Percentiles rank a stretch among this genome's conserved stretches.
phyloP scores from a whole-genome alignment of 1,140 invertebrate genomes.

The Pseudachorutes palmiensis region DNA sequence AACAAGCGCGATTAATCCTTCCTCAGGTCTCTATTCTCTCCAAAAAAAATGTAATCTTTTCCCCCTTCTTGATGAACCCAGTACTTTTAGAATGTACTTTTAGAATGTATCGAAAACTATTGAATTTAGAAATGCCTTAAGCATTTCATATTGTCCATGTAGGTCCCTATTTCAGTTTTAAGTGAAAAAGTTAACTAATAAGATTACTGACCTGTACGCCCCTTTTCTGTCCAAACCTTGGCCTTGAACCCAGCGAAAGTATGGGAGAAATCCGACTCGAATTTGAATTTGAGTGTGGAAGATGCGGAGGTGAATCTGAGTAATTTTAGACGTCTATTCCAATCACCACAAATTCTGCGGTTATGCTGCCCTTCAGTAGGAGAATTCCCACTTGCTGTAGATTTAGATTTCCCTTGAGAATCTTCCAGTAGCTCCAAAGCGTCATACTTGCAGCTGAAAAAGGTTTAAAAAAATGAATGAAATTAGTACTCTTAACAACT shows the following conservation, averaged over 20 bases:
- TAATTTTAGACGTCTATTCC: slow-evolving; percentile 61
- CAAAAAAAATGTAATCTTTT: too few relatives aligned
- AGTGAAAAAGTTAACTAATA: too few relatives aligned
- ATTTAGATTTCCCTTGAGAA: background rate
- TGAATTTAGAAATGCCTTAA: too few relatives aligned
- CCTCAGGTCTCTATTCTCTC: too few relatives aligned
- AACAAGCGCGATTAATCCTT: too few relatives aligned
- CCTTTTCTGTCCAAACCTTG: slow-evolving; percentile 56
- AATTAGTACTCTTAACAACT: background rate
- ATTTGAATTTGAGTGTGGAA: slow-evolving; percentile 52
- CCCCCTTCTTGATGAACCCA: too few relatives aligned
- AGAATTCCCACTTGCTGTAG: slow-evolving; percentile 28
- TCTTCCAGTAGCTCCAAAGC: slow-evolving; percentile 52
- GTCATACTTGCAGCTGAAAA: slow-evolving; percentile 60
- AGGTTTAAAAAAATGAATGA: slow-evolving; percentile 23
- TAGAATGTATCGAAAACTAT: too few relatives aligned
- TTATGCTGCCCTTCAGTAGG: slow-evolving; percentile 39
- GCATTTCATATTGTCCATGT: too few relatives aligned
- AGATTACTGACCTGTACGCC: slow-evolving; percentile 39
- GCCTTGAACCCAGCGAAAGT: slow-evolving; percentile 61
- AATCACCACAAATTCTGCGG: slow-evolving; percentile 58
- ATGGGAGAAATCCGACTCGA: slow-evolving; percentile 62
- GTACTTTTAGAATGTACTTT: too few relatives aligned
- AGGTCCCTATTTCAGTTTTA: too few relatives aligned
- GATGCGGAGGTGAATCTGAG: slow-evolving; percentile 48